Conservation (phyloP, 2,113 vertebrate species). For the Cisticola juncidis region DNA sequence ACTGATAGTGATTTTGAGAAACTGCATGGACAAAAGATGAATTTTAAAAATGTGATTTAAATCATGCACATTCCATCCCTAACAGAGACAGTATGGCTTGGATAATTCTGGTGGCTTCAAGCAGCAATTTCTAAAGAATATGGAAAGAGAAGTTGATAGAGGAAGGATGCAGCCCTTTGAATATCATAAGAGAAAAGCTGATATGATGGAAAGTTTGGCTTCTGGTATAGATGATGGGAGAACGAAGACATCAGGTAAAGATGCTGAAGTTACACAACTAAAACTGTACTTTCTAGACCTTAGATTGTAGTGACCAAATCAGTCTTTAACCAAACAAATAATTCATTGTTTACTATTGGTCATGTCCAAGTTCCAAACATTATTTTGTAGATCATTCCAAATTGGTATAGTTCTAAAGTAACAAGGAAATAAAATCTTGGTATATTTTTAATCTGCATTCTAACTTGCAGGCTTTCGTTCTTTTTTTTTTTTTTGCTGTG, state of each 20-base stretch:
- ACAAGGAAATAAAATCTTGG: background rate
- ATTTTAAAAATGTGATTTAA: background rate
- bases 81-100: constrained; percentile 87
- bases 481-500: rapidly evolving
- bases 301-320: background rate
- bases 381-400: background rate
- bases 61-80: background rate
- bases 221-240: constrained; percentile 87
- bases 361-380: background rate
- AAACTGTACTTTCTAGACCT: background rate
- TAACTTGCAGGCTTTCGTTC: background rate
- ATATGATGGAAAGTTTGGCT: constrained; percentile 89
- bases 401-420: background rate
- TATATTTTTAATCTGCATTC: background rate
- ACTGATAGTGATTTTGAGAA: background rate
- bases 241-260: constrained; percentile 85
- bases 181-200: constrained; percentile 84
- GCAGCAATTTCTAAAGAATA: constrained; percentile 82
- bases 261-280: background rate
- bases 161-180: constrained; percentile 86
- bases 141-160: constrained; percentile 86
- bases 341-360: background rate
- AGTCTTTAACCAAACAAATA: background rate
- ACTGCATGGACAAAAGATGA: background rate
- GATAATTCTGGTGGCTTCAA: constrained; percentile 88